A percentile compares a stretch with the other conserved stretches of the same genome.
These are phyloP conservation scores for Papilio polyxenes DNA, from an alignment of 1,140 invertebrate species.

Conservation along the genomic window DNA sequence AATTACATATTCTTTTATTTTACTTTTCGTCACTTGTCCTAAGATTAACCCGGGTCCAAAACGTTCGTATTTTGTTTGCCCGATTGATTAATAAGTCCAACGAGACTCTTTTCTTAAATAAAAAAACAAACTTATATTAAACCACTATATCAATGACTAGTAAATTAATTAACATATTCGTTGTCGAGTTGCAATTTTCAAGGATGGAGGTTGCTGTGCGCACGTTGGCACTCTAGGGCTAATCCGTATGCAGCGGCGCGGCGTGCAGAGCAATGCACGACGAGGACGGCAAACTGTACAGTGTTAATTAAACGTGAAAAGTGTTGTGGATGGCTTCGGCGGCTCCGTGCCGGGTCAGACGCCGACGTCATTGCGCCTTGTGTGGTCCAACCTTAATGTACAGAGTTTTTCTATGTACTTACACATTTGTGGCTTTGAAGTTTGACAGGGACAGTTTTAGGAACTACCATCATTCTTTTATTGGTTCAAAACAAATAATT, in stretches of 20 bases:
- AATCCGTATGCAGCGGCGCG: conserved; percentile 10
- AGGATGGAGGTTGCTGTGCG: not conserved
- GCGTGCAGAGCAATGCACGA: conserved; percentile 6
- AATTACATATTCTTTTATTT: no score
- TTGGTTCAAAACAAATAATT: no score
- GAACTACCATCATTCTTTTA: not conserved
- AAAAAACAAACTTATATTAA: not conserved
- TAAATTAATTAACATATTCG: not conserved
- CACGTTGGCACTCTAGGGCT: not conserved
- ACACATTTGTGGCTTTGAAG: not conserved
- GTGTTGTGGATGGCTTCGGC: conserved; percentile 19
- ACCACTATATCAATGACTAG: no score
- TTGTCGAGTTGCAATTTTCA: not conserved
- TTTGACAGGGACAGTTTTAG: not conserved
- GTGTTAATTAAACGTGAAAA: conserved; percentile 57
- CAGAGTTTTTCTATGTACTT: not conserved
- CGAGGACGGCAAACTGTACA: conserved; percentile 42
- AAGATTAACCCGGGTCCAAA: no score
- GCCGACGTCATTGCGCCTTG: not conserved
- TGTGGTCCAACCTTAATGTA: not conserved
- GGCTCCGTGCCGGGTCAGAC: conserved; percentile 34
- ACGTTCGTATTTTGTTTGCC: no score
- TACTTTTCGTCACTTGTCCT: no score
- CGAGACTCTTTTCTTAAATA: not conserved
- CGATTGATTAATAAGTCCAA: not conserved